Conservation (phyloP, 2,888 invertebrate species). For the Imbricaverruca yamaguchii region DNA sequence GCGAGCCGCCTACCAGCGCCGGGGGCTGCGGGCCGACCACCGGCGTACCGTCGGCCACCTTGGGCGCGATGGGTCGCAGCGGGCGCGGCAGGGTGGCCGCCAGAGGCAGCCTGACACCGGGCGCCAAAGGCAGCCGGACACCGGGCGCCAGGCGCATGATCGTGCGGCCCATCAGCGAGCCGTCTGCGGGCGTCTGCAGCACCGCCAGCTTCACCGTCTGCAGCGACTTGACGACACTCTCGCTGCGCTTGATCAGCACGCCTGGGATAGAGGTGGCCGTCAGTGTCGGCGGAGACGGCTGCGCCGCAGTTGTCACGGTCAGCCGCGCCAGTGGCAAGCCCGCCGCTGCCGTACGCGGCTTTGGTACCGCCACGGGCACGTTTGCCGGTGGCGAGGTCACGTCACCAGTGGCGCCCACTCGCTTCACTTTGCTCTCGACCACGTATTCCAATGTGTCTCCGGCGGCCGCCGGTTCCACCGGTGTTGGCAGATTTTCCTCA, state of each 20-base stretch:
- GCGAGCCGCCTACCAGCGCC: background rate
- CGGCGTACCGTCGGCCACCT: background rate
- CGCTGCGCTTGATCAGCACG: background rate
- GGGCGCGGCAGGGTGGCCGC: background rate
- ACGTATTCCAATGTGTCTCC: too few species aligned
- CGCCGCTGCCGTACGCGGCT: background rate
- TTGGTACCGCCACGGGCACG: too few species aligned
- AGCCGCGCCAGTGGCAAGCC: background rate
- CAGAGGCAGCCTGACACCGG: background rate
- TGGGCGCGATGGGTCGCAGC: slow-evolving; percentile 4
- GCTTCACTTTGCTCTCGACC: too few species aligned
- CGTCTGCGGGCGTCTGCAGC: background rate
- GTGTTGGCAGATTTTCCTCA: too few species aligned
- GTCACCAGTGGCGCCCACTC: too few species aligned
- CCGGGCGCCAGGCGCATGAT: slow-evolving; percentile 14
- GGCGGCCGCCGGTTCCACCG: too few species aligned
- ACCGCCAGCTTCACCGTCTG: background rate
- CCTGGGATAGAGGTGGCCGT: background rate
- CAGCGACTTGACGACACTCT: background rate
- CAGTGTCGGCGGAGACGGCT: background rate
- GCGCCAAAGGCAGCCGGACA: background rate
- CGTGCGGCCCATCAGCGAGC: background rate
- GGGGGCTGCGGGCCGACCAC: background rate
- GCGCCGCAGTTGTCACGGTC: background rate
- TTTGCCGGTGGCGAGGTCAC: too few species aligned